Evolutionary conservation across 2,888 invertebrate species (phyloP).

Genomic region (Dynastes maya): DNA sequence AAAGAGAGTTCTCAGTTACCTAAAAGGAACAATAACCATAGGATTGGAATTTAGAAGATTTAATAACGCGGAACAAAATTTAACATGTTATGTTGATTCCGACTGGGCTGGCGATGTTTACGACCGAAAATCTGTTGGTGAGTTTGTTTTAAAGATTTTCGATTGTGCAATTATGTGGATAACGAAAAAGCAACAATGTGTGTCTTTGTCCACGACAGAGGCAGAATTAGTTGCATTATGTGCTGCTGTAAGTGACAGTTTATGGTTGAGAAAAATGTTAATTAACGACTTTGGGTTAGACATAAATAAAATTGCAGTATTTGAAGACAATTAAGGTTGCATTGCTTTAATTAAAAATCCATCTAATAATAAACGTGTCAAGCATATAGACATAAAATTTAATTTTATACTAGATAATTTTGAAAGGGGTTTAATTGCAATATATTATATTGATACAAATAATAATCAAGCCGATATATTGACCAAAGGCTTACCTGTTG

Average conservation of each 20-base stretch:
- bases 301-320: not conserved
- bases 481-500: too few species aligned
- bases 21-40: too few species aligned
- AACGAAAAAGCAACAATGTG: slow-evolving; percentile 59
- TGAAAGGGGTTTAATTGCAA: too few species aligned
- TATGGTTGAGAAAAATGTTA: slow-evolving; percentile 55
- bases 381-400: slow-evolving; percentile 6
- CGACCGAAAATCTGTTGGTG: slow-evolving; percentile 60
- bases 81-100: slow-evolving; percentile 57
- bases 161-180: slow-evolving; percentile 59
- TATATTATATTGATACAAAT: too few species aligned
- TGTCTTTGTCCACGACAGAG: slow-evolving; percentile 57
- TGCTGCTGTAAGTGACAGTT: slow-evolving; percentile 55
- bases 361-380: not conserved
- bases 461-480: too few species aligned
- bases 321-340: slow-evolving; percentile 11
- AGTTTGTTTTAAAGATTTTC: slow-evolving; percentile 57
- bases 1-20: too few species aligned
- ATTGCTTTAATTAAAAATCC: slow-evolving; percentile 13
- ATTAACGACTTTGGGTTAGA: slow-evolving; percentile 3
- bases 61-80: too few species aligned
- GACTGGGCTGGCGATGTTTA: slow-evolving; percentile 57
- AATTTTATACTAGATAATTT: slow-evolving; percentile 11
- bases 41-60: too few species aligned
- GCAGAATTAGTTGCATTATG: slow-evolving; percentile 56